phyloP scores from a whole-genome alignment of 2,797 vertebrate species.

The Darevskia nairensis region DNA sequence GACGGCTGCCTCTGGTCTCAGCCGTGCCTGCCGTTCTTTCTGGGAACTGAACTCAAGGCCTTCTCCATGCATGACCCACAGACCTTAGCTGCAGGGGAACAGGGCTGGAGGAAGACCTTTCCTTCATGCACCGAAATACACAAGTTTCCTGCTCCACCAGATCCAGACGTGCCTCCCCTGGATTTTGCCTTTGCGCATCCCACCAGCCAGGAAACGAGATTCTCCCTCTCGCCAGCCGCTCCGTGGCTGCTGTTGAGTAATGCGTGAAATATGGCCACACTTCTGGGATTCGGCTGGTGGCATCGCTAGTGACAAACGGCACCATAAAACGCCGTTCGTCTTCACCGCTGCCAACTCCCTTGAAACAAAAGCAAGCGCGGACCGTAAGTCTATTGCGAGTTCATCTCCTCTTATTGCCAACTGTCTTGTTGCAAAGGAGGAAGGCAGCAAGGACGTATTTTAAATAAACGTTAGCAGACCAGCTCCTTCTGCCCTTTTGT shows the following conservation, averaged over 20 bases:
- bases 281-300: not conserved
- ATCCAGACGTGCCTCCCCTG: not conserved
- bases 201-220: not conserved
- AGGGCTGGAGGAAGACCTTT: not conserved
- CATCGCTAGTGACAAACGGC: not conserved
- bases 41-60: not conserved
- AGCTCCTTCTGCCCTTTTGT: not conserved
- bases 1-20: not conserved
- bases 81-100: not conserved
- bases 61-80: not conserved
- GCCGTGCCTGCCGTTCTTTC: not conserved
- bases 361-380: no score
- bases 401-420: not conserved
- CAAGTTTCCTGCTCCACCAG: not conserved
- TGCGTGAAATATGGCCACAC: not conserved
- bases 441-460: not conserved
- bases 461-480: not conserved
- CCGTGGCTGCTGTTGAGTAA: not conserved
- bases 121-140: not conserved
- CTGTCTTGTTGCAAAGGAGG: not conserved
- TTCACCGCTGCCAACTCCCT: not conserved
- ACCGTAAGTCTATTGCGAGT: not conserved
- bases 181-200: not conserved
- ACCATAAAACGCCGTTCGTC: not conserved
- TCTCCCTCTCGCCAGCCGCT: not conserved